Conservation (phyloP, 2,797 vertebrate species). For the Silurus lanzhouensis region DNA sequence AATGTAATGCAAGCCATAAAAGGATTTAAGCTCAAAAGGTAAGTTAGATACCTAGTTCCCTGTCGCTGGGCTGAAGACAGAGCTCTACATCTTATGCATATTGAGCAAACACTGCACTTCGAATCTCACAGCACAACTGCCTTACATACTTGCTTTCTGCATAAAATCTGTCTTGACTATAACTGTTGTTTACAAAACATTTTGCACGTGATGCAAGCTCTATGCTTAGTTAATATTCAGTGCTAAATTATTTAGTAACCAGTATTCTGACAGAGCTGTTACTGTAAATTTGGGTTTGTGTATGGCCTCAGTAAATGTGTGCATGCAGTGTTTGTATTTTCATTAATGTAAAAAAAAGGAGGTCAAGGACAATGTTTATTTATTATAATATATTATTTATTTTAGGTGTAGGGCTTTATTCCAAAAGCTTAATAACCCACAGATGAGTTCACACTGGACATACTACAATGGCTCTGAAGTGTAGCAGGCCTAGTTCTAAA, state of each 20-base stretch:
- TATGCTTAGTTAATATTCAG: background rate
- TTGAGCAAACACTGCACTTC: background rate
- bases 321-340: background rate
- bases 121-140: constrained; percentile 6
- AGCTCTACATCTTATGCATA: constrained; percentile 25
- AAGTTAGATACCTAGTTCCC: constrained; percentile 26
- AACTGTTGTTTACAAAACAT: constrained; percentile 35
- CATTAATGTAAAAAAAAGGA: background rate
- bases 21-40: constrained; percentile 34
- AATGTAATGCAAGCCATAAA: constrained; percentile 45
- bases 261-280: constrained; percentile 19
- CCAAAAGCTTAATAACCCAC: constrained; percentile 2
- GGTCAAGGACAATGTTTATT: background rate
- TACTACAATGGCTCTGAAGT: background rate
- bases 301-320: constrained; percentile 4
- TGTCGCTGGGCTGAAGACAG: constrained; percentile 42
- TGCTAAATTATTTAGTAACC: background rate
- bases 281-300: constrained; percentile 36
- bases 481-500: constrained; percentile 17
- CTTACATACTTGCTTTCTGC: constrained; percentile 16
- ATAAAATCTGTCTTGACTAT: constrained; percentile 40
- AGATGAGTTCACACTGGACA: background rate
- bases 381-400: background rate
- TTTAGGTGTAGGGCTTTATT: constrained; percentile 22
- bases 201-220: background rate